phyloP scores from a whole-genome alignment of 2,113 vertebrate species.

The Origma solitaria region DNA sequence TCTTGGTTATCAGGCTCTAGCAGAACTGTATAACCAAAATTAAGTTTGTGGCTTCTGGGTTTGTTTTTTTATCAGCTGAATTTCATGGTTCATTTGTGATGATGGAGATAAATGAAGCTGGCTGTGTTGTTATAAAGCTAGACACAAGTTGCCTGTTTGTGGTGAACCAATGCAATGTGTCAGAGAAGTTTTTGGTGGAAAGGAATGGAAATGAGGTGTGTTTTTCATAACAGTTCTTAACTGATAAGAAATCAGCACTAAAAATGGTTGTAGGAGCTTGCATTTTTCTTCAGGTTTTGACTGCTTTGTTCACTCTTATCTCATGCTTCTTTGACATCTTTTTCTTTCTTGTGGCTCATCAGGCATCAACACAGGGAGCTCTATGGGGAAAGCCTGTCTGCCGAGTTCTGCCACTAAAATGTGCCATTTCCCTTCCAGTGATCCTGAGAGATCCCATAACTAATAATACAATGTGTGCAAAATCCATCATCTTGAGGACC shows the following conservation, averaged over 20 bases:
- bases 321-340: not conserved
- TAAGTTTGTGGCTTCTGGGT: slow-evolving; percentile 13
- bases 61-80: slow-evolving; percentile 2
- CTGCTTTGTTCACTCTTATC: not conserved
- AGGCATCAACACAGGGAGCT: not conserved
- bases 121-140: not conserved
- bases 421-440: not conserved
- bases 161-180: not conserved
- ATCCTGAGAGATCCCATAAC: not conserved
- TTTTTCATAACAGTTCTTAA: not conserved
- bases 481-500: not conserved
- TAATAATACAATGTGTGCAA: not conserved
- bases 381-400: not conserved
- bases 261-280: not conserved
- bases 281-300: not conserved
- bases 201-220: not conserved
- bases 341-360: not conserved
- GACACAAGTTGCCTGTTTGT: not conserved
- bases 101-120: not conserved
- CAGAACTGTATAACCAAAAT: not conserved
- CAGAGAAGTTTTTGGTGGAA: not conserved
- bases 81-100: slow-evolving; percentile 4
- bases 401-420: not conserved
- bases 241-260: not conserved
- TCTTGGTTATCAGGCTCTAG: not conserved